Conservation (phyloP, 2,113 vertebrate species). For the Etheostoma spectabile region DNA sequence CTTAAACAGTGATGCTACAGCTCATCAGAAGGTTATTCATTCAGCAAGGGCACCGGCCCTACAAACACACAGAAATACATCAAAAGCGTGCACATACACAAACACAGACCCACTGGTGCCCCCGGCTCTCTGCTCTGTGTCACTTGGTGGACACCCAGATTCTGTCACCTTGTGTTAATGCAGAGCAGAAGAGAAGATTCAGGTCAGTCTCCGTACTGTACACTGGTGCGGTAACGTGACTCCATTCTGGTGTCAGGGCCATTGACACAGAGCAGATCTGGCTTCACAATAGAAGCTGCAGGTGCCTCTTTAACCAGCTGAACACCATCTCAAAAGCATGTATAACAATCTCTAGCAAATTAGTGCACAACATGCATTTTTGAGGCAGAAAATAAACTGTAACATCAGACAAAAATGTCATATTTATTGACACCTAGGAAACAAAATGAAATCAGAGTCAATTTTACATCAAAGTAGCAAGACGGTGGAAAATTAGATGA, state of each 20-base stretch:
- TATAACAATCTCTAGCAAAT: background rate
- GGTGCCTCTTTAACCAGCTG: conserved; percentile 30
- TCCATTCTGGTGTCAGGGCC: conserved; percentile 65
- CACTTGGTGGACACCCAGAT: conserved; percentile 48
- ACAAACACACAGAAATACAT: conserved; percentile 18
- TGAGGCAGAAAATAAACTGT: background rate
- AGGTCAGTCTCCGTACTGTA: conserved; percentile 35
- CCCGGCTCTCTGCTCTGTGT: conserved; percentile 45
- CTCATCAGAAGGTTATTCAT: conserved; percentile 75
- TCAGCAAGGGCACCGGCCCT: conserved; percentile 29
- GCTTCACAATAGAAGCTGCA: conserved; percentile 51
- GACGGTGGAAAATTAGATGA: background rate
- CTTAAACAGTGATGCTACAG: conserved; percentile 74
- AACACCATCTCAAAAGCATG: background rate
- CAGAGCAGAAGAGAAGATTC: conserved; percentile 33
- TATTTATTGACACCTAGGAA: background rate
- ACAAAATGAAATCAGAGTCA: background rate
- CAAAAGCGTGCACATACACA: conserved; percentile 28
- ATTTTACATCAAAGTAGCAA: background rate
- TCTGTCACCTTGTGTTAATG: conserved; percentile 62
- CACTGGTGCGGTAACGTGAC: conserved; percentile 17
- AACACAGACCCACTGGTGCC: conserved; percentile 50
- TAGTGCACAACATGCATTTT: background rate
- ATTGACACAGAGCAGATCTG: conserved; percentile 61
- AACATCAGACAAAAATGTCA: background rate